Base-by-base conservation (phyloP, 2,888 invertebrate genomes). In the Drosophila longiperda region DNA sequence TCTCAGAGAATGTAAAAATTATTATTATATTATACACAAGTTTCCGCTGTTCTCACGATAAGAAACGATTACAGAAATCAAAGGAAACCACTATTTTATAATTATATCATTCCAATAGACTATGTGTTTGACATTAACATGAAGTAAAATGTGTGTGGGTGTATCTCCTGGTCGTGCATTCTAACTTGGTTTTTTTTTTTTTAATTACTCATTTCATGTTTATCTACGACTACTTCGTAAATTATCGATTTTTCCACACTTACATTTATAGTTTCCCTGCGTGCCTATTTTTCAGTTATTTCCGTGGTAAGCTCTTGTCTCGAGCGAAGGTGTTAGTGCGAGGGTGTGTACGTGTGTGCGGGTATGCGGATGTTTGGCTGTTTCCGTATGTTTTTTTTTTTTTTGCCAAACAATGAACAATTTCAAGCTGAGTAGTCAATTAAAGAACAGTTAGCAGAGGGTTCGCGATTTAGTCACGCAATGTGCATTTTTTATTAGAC, bases 401-500 rank as follows among this genome's bases (percentile, higher is more conserved):
- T 26, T 55, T 57, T 33, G 45, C 38, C 55, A 26, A 68, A 64
- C 75, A 68, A 58, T 66, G 60, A 63, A 66, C 59, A 67, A 36
- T 63, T 61, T 55, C 48, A 38, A 76, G 65, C 66, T 71, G 71
- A 45, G 63, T 40, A 53, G 64, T 50, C 83, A 77, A 86, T 82
- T 80, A 83, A 86, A 86, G 66, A 66, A 66, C 78, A 71, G 73
- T 80, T 71, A 62, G 49, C 38, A 29, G 29, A 9, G 54, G 29
- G 32, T 54, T 48, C 33, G 40, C 32, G 49, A 34, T 50, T 9
- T 52, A 53, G 86, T 69, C 86, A 80, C 87, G 82, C 78, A 71
- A 86, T 77, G 48, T 73, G 71, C 81, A 83, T 66, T 69, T 66
- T 77, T 73, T 68, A 76, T 80, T 66, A 66, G 73, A 50, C 64